phyloP scores from a whole-genome alignment of 2,888 invertebrate genomes.

The Meteorus colon region DNA sequence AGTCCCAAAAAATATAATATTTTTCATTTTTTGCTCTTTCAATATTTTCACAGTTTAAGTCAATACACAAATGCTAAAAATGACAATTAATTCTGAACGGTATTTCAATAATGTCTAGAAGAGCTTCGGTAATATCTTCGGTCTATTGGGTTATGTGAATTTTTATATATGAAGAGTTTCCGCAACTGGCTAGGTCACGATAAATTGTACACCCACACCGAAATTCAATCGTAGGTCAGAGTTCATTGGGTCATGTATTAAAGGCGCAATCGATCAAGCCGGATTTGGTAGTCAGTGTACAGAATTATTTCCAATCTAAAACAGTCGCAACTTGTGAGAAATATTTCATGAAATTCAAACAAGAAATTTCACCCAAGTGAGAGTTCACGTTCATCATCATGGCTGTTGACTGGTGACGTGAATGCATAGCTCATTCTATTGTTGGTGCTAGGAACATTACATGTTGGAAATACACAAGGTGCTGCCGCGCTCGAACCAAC shows the following conservation, averaged over 20 bases:
- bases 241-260: conserved; percentile 50
- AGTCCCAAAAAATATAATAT: too few relatives aligned
- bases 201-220: conserved; percentile 43
- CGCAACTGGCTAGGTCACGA: background rate
- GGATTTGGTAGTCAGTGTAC: background rate
- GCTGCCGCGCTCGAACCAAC: background rate
- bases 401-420: background rate
- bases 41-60: too few relatives aligned
- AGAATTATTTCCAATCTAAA: background rate
- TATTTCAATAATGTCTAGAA: too few relatives aligned
- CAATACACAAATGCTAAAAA: too few relatives aligned
- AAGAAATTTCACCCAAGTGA: too few relatives aligned
- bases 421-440: background rate
- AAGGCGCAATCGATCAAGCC: background rate
- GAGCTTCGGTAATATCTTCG: too few relatives aligned
- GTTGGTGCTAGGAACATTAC: background rate
- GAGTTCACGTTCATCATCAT: conserved; percentile 17
- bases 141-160: too few relatives aligned
- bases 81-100: too few relatives aligned
- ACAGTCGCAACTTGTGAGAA: too few relatives aligned
- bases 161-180: too few relatives aligned
- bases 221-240: conserved; percentile 51
- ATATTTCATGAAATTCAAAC: background rate
- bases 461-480: background rate
- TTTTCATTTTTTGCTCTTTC: background rate